Evolutionary conservation across 2,113 vertebrate species (phyloP), one percentile per base, ranked within the genome.

Genomic region (Plectropomus leopardus): DNA sequence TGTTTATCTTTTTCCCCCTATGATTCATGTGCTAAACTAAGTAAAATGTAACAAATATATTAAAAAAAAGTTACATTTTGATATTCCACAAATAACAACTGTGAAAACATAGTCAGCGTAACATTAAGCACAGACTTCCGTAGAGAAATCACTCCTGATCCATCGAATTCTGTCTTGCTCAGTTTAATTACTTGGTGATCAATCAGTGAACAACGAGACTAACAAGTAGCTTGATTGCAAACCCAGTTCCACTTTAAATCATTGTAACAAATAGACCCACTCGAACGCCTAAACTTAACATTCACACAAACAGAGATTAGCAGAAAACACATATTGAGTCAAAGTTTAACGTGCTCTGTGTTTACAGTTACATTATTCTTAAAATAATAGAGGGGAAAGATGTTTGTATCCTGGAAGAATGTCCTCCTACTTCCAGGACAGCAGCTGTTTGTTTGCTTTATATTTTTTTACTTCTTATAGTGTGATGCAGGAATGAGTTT

Each of bases 1-100:
- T 28, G 34, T 24, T 59, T 24, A 47, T 70, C 55, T 34, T 71
- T 76, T 19, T n/a, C n/a, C n/a, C n/a, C n/a, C n/a, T n/a, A n/a
- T n/a, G n/a, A n/a, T n/a, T n/a, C n/a, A n/a, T n/a, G n/a, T 61
- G 8, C 36, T 15, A n/a, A 54, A 70, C 32, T 9, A 44, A 61
- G 16, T 7, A 6, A 54, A 54, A 68, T 15, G 9, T n/a, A 45
- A 70, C 14, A 47, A 34, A 36, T 15, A 16, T n/a, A 30, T 9
- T n/a, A 32, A 11, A 8, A 44, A 61, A 4, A n/a, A n/a, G n/a
- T n/a, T 15, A 44, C 32, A 32, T 32, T 32, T 2, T 36, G 13
- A 53, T 54, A 67, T 50, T 50, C 26, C 47, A 48, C 26, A 72
- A 16, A 48, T 21, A 32, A 7, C 54, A 7, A 17, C 21, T 32